Evolutionary conservation across 2,888 invertebrate species (phyloP).

Genomic region (Chaetoderma sp.): DNA sequence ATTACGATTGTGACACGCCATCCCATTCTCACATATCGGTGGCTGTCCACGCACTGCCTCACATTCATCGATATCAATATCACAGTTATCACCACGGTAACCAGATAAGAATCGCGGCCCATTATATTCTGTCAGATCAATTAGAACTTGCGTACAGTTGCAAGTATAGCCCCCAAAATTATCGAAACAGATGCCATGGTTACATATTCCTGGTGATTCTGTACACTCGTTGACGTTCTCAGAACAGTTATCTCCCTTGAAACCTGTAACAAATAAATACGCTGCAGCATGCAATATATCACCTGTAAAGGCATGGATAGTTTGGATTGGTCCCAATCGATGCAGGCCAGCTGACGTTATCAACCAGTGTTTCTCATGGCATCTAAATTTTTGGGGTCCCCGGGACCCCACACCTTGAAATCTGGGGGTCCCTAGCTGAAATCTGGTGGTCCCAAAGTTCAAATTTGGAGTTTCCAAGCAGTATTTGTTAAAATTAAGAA

Average conservation of each 20-base stretch:
- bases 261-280: slow-evolving; percentile 51
- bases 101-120: slow-evolving; percentile 53
- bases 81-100: slow-evolving; percentile 57
- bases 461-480: too few relatives aligned
- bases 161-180: slow-evolving; percentile 55
- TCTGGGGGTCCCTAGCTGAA: too few relatives aligned
- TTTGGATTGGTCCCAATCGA: too few relatives aligned
- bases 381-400: too few relatives aligned
- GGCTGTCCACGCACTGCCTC: slow-evolving; percentile 19
- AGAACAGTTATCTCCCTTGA: slow-evolving; percentile 79
- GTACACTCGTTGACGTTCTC: slow-evolving; percentile 85
- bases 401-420: too few relatives aligned
- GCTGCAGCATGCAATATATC: too few relatives aligned
- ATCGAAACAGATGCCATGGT: slow-evolving; percentile 49
- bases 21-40: slow-evolving; percentile 47
- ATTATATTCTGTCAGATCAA: too few relatives aligned
- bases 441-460: too few relatives aligned
- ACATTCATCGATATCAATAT: slow-evolving; percentile 48
- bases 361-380: too few relatives aligned
- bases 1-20: slow-evolving; percentile 38
- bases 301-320: too few relatives aligned
- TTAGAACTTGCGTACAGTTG: slow-evolving; percentile 72
- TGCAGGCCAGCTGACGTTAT: too few relatives aligned
- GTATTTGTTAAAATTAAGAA: too few relatives aligned
- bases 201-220: slow-evolving; percentile 79